A percentile compares a stretch with the other conserved stretches of the same genome.
Conservation (phyloP, 2,797 vertebrate species). For the Antennarius maculatus region DNA sequence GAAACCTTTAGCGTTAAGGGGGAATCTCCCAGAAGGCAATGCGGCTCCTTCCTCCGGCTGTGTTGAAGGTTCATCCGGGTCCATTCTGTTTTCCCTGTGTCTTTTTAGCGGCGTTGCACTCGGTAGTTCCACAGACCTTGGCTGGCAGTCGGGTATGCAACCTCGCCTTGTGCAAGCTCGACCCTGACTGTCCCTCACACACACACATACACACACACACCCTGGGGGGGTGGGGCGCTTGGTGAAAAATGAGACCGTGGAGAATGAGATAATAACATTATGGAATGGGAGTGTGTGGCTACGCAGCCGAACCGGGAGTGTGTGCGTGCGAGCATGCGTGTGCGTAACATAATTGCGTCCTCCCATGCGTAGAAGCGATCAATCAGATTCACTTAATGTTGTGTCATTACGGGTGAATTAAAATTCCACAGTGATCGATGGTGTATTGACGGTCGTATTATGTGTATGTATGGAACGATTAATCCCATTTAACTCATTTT, state of each 20-base stretch:
- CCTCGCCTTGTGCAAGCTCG: slow-evolving; percentile 70
- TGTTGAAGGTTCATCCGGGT: slow-evolving; percentile 42
- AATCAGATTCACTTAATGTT: slow-evolving; percentile 72
- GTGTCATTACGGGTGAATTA: slow-evolving; percentile 76
- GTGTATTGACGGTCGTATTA: slow-evolving; percentile 73
- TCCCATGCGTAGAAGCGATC: slow-evolving; percentile 78
- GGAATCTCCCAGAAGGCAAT: too few species aligned
- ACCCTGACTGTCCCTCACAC: slow-evolving; percentile 74
- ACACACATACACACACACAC: slow-evolving; percentile 59
- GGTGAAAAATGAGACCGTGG: slow-evolving; percentile 74
- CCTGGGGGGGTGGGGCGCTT: slow-evolving; percentile 46
- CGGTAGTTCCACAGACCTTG: slow-evolving; percentile 63
- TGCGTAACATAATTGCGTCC: slow-evolving; percentile 62
- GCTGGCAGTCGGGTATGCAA: slow-evolving; percentile 58
- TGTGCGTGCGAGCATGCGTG: background rate
- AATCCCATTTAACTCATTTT: slow-evolving; percentile 53
- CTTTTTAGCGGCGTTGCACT: slow-evolving; percentile 46
- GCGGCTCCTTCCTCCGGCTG: slow-evolving; percentile 27
- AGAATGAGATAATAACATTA: slow-evolving; percentile 76
- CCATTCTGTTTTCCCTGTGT: slow-evolving; percentile 33
- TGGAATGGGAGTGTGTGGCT: slow-evolving; percentile 57
- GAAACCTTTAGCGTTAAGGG: too few species aligned
- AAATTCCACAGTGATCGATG: slow-evolving; percentile 73
- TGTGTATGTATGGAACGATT: slow-evolving; percentile 54
- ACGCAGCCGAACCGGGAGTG: slow-evolving; percentile 10